Percentiles rank a stretch among this genome's conserved stretches.
Evolutionary conservation across 2,888 invertebrate genomes (phyloP).

Genomic region (Heliconius charithonia): DNA sequence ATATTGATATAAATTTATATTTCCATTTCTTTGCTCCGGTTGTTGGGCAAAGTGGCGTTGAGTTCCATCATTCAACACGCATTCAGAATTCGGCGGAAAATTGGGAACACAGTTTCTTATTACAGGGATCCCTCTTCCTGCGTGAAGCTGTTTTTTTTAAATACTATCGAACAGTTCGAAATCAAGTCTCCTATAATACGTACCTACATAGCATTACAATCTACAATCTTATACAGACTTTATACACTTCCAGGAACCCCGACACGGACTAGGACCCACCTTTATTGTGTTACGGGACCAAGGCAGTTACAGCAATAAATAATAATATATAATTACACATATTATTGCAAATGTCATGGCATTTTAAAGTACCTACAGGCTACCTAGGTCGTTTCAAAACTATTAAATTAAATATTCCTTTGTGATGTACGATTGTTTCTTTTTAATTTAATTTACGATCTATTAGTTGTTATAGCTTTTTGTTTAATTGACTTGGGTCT

Average conservation of each 20-base stretch:
- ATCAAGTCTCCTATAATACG: neutral
- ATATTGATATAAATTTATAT: too few relatives aligned
- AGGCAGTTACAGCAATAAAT: constrained; percentile 33
- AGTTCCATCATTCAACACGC: too few relatives aligned
- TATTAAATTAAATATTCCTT: constrained; percentile 21
- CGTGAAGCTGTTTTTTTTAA: neutral
- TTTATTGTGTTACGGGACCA: constrained; percentile 41
- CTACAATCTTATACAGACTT: neutral
- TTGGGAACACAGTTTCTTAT: too few relatives aligned
- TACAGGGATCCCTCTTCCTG: too few relatives aligned
- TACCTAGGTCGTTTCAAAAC: constrained; percentile 5
- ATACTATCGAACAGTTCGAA: neutral
- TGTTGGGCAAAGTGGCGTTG: too few relatives aligned
- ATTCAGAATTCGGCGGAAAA: too few relatives aligned
- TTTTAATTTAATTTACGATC: neutral
- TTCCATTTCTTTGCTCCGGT: too few relatives aligned
- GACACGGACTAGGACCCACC: constrained; percentile 41
- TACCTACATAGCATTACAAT: neutral
- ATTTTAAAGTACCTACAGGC: neutral
- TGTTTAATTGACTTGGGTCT: too few relatives aligned
- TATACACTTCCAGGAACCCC: constrained; percentile 11
- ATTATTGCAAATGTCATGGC: constrained; percentile 37
- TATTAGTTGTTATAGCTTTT: neutral
- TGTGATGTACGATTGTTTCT: neutral
- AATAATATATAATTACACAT: constrained; percentile 43